phyloP scores from a whole-genome alignment of 2,113 vertebrate genomes.

The Rhodinocichla rosea region DNA sequence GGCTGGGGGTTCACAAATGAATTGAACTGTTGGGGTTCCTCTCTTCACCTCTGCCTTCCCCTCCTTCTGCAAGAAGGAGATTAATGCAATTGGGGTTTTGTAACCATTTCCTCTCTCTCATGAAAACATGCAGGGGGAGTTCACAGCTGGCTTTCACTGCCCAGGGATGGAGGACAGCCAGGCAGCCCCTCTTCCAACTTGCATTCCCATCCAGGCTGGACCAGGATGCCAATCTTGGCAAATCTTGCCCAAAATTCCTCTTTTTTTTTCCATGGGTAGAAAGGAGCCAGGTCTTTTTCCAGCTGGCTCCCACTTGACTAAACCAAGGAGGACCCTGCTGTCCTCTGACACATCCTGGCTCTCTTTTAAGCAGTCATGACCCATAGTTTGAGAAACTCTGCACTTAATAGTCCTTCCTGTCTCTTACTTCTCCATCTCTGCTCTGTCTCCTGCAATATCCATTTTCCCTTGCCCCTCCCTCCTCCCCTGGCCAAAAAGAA shows the following conservation, averaged over 20 bases:
- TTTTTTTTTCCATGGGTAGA: background rate
- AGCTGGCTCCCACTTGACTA: background rate
- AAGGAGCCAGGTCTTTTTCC: background rate
- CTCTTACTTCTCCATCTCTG: slow-evolving; percentile 32
- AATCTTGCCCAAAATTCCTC: background rate
- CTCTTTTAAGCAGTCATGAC: background rate
- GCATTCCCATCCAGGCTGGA: background rate
- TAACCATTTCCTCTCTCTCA: background rate
- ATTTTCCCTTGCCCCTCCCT: slow-evolving; percentile 22
- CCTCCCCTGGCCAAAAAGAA: slow-evolving; percentile 8
- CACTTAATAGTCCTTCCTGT: slow-evolving; percentile 11
- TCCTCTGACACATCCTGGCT: slow-evolving; percentile 15
- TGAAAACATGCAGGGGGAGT: background rate
- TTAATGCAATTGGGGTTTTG: background rate
- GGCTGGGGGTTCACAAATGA: background rate
- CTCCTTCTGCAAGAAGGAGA: background rate
- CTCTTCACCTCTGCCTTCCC: background rate
- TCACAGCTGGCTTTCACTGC: background rate
- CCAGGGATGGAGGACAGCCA: background rate
- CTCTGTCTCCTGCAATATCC: slow-evolving; percentile 20
- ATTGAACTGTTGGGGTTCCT: background rate
- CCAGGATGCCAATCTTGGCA: background rate
- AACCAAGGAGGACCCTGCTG: background rate
- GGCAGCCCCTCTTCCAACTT: background rate
- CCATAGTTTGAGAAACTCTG: slow-evolving; percentile 23